These are phyloP conservation scores for Coranthus polyacanthus DNA, from an alignment of 2,797 vertebrate species.

Conservation along the genomic window DNA sequence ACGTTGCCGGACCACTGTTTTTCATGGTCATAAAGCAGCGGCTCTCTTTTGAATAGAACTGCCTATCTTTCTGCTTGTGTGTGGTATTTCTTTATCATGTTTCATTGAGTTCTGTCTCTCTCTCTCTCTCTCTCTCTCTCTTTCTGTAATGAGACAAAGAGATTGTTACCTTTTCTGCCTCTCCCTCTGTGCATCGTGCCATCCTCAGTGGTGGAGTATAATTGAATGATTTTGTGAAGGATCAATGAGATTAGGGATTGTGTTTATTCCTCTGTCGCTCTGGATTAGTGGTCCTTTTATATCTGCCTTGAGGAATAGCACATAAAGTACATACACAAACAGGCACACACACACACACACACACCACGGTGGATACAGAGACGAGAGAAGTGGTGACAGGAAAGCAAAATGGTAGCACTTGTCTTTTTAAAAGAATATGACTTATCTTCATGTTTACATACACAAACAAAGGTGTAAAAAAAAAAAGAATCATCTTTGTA, in stretches of 20 bases:
- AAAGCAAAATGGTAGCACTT: constrained; percentile 18
- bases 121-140: constrained; percentile 19
- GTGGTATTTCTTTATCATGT: constrained; percentile 62
- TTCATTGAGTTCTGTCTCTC: constrained; percentile 33
- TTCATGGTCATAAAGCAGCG: constrained; percentile 52
- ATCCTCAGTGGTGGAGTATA: constrained; percentile 64
- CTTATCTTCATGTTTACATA: constrained; percentile 2
- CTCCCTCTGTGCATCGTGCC: constrained; percentile 48
- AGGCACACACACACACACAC: constrained; percentile 7
- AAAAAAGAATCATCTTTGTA: not conserved
- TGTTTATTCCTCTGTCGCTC: constrained; percentile 81
- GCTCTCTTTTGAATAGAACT: constrained; percentile 20
- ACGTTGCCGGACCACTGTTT: constrained; percentile 33
- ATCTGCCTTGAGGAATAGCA: constrained; percentile 64
- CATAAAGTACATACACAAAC: constrained; percentile 37
- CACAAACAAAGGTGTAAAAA: too few species aligned
- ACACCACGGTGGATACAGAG: not conserved
- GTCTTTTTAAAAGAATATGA: constrained; percentile 11
- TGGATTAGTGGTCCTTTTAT: constrained; percentile 77
- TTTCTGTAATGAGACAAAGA: constrained; percentile 56
- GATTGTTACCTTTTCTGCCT: constrained; percentile 59
- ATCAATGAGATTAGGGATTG: constrained; percentile 84
- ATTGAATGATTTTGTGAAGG: constrained; percentile 81
- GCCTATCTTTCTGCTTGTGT: constrained; percentile 35
- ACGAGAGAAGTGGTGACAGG: constrained; percentile 39